phyloP scores from a whole-genome alignment of 2,888 invertebrate genomes.

The Nomada fucata region DNA sequence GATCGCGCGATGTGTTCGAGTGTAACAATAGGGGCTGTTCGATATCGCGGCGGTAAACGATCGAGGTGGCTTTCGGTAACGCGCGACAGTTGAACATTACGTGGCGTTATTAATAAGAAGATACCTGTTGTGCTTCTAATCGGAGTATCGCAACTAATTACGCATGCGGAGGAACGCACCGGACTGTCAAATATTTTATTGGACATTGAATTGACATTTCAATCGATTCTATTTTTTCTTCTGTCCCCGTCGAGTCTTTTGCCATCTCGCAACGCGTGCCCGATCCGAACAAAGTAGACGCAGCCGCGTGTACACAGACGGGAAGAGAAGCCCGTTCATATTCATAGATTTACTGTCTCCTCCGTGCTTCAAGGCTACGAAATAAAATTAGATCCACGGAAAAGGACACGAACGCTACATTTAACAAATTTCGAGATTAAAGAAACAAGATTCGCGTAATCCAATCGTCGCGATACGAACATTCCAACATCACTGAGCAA shows the following conservation, averaged over 20 bases:
- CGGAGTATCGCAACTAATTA: neutral
- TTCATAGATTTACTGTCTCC: neutral
- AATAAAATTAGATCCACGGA: neutral
- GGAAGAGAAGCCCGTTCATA: neutral
- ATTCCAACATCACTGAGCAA: neutral
- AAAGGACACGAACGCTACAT: neutral
- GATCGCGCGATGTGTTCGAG: neutral
- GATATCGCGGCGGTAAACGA: neutral
- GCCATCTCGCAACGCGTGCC: too few relatives aligned
- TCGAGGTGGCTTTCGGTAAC: neutral
- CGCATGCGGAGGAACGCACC: too few relatives aligned
- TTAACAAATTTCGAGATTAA: slow-evolving; percentile 15
- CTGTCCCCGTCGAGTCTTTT: too few relatives aligned
- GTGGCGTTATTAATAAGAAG: neutral
- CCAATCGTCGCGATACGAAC: neutral
- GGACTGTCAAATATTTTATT: too few relatives aligned
- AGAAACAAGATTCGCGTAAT: neutral
- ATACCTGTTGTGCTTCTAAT: too few relatives aligned
- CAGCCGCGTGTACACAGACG: neutral
- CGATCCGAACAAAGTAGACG: neutral
- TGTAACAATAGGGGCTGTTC: neutral
- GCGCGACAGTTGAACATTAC: neutral
- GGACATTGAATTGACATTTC: too few relatives aligned
- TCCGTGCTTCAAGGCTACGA: neutral
- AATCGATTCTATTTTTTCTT: too few relatives aligned